Evolutionary conservation across 2,113 vertebrate species (phyloP).

Genomic region (Micromys minutus): DNA sequence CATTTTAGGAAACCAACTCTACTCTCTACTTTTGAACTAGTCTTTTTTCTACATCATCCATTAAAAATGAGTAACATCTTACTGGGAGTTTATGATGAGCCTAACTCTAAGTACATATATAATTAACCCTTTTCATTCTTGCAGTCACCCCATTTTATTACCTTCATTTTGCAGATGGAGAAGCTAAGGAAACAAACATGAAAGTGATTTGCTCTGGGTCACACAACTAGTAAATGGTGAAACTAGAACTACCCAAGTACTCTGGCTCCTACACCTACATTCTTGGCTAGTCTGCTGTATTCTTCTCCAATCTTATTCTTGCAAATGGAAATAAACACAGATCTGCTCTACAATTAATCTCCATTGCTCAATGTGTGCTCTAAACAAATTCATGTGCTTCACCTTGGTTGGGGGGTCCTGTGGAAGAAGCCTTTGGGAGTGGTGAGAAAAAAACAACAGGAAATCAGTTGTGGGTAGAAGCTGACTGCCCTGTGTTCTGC

Average conservation of each 20-base stretch:
- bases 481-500: too few species aligned
- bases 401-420: too few species aligned
- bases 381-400: not conserved
- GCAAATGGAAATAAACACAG: slow-evolving; percentile 32
- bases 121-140: slow-evolving; percentile 46
- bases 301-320: slow-evolving; percentile 6
- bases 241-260: not conserved
- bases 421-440: too few species aligned
- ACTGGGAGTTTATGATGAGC: not conserved
- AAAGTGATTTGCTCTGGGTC: slow-evolving; percentile 41
- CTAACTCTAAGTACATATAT: not conserved
- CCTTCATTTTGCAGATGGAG: slow-evolving; percentile 50
- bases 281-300: not conserved
- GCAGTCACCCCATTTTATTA: not conserved
- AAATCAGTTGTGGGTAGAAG: too few species aligned
- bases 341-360: slow-evolving; percentile 26
- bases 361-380: not conserved
- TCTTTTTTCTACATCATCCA: slow-evolving; percentile 2
- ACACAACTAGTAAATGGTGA: slow-evolving; percentile 34
- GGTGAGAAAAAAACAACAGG: too few species aligned
- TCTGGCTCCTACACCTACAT: not conserved
- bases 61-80: not conserved
- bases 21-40: not conserved
- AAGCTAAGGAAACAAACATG: slow-evolving; percentile 18
- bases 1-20: not conserved